Percentiles rank a stretch among this genome's conserved stretches.
Conservation (phyloP, 2,797 vertebrate species). For the Luscinia luscinia region DNA sequence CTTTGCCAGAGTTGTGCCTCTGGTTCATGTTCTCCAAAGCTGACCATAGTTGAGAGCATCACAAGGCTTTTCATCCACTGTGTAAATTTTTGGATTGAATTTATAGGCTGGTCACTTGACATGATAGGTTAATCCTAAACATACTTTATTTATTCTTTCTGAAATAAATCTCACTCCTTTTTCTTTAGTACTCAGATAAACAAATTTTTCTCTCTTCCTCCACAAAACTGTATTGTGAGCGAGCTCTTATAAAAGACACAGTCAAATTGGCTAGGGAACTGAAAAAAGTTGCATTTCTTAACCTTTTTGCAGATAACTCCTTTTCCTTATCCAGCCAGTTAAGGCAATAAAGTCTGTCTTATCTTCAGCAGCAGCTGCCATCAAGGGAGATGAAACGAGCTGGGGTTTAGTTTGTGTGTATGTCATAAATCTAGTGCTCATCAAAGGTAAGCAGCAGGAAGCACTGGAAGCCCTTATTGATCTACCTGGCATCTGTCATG, state of each 20-base stretch:
- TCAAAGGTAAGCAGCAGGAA: conserved; percentile 57
- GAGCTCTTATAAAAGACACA: not conserved
- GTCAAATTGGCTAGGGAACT: not conserved
- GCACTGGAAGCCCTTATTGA: conserved; percentile 44
- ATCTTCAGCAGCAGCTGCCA: conserved; percentile 42
- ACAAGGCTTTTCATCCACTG: accelerated
- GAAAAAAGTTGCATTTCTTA: conserved; percentile 2
- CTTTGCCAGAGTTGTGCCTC: not conserved
- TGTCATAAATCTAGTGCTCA: conserved; percentile 41
- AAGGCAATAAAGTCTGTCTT: conserved; percentile 40
- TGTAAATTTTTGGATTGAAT: not conserved
- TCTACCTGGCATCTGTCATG: conserved; percentile 43
- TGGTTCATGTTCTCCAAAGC: not conserved
- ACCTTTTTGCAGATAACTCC: conserved; percentile 8
- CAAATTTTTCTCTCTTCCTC: not conserved
- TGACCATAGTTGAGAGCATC: accelerated
- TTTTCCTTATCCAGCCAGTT: conserved; percentile 4
- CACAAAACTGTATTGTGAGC: accelerated
- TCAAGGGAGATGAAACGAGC: conserved; percentile 24
- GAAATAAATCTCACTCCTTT: not conserved
- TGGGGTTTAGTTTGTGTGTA: conserved; percentile 26
- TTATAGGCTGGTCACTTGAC: not conserved
- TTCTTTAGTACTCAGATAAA: conserved; percentile 13
- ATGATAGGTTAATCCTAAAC: not conserved
- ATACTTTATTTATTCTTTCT: not conserved